Conservation (phyloP, 2,797 vertebrate genomes). For the Alca torda region DNA sequence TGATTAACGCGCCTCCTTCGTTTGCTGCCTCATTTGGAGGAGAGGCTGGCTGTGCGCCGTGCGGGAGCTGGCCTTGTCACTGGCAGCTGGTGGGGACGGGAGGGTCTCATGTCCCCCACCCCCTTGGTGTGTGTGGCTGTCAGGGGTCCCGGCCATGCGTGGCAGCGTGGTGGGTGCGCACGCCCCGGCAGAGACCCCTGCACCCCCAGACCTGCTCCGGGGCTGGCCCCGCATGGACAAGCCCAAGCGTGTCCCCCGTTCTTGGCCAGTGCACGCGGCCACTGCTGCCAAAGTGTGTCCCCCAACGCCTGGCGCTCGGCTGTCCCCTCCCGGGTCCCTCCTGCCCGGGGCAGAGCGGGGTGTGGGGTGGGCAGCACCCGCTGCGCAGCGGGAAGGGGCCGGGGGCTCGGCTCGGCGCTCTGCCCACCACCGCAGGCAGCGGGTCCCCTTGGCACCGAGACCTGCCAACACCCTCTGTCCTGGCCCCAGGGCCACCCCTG, state of each 20-base stretch:
- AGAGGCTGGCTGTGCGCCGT: not conserved
- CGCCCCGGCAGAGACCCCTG: not conserved
- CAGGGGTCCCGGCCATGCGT: fast-evolving
- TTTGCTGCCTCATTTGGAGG: not conserved
- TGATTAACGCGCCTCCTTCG: not conserved
- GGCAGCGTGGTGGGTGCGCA: not conserved
- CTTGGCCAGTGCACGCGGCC: fast-evolving
- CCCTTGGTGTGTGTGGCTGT: fast-evolving
- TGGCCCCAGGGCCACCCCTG: not conserved
- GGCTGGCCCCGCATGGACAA: not conserved
- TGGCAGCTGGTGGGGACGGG: not conserved
- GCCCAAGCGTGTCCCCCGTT: fast-evolving
- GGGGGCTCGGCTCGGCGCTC: fast-evolving
- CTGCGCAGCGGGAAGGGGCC: not conserved
- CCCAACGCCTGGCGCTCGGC: not conserved
- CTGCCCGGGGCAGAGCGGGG: not conserved
- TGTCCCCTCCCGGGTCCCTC: not conserved
- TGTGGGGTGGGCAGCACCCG: not conserved
- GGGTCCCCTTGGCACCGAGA: not conserved
- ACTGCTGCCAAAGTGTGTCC: fast-evolving
- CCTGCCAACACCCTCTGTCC: not conserved
- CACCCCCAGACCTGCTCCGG: fast-evolving
- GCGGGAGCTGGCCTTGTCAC: not conserved
- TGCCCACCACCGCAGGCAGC: fast-evolving
- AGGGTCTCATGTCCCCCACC: too few species aligned